phyloP scores from a whole-genome alignment of 2,113 vertebrate genomes.

The Percina caprodes region DNA sequence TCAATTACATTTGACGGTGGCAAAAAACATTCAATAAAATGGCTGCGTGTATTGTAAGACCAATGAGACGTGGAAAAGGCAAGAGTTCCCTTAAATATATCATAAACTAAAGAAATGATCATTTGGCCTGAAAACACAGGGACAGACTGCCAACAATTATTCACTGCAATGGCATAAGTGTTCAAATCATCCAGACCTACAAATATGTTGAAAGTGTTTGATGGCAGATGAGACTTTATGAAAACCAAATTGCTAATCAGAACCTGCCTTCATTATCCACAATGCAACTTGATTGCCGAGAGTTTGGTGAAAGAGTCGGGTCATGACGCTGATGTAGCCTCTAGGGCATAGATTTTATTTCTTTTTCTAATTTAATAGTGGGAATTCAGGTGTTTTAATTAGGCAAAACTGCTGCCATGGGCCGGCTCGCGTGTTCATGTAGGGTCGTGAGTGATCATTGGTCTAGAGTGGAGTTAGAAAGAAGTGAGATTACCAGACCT shows the following conservation, averaged over 20 bases:
- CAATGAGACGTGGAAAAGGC: too few relatives aligned
- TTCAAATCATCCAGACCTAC: background rate
- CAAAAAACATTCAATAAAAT: background rate
- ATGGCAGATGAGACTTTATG: background rate
- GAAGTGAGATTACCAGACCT: too few relatives aligned
- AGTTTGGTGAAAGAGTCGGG: background rate
- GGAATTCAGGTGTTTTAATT: too few relatives aligned
- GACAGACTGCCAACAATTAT: background rate
- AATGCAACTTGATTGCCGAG: background rate
- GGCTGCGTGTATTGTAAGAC: background rate
- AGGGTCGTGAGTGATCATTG: too few relatives aligned
- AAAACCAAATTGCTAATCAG: background rate
- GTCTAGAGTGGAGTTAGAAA: too few relatives aligned
- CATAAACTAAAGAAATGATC: background rate
- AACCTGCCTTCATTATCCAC: background rate
- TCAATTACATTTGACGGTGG: background rate
- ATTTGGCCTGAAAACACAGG: background rate
- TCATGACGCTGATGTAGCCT: background rate
- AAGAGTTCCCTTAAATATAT: too few relatives aligned
- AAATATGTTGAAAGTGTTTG: background rate
- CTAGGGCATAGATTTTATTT: too few relatives aligned
- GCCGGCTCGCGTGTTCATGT: too few relatives aligned
- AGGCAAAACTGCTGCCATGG: too few relatives aligned
- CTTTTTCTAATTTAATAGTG: too few relatives aligned
- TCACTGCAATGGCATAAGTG: background rate